A percentile compares a stretch with the other conserved stretches of the same genome.
phyloP scores from a whole-genome alignment of 2,797 vertebrate species.

The Sebastolobus alascanus region DNA sequence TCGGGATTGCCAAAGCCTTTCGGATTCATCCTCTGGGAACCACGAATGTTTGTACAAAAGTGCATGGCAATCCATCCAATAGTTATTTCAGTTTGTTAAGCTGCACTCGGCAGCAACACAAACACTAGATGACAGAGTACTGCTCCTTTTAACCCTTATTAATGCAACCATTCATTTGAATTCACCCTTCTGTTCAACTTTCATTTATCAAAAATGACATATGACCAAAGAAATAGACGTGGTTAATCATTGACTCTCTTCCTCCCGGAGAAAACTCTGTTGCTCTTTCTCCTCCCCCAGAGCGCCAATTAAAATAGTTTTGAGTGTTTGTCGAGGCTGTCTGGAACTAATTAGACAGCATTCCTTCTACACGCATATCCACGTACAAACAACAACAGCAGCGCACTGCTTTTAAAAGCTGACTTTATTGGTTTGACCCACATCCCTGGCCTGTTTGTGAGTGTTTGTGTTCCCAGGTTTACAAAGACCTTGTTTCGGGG shows the following conservation, averaged over 20 bases:
- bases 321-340: constrained; percentile 16
- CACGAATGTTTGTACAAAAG: not conserved
- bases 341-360: constrained; percentile 73
- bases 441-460: not conserved
- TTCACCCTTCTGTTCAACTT: not conserved
- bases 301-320: constrained; percentile 49
- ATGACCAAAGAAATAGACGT: not conserved
- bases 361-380: constrained; percentile 29
- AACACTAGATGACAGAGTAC: constrained; percentile 5
- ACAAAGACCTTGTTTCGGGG: constrained; percentile 34
- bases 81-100: not conserved
- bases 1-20: not conserved
- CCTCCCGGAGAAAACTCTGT: not conserved
- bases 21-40: not conserved
- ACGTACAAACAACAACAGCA: not conserved
- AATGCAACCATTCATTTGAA: not conserved
- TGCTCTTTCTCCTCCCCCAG: not conserved
- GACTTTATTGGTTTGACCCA: constrained; percentile 40
- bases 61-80: not conserved
- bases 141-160: not conserved
- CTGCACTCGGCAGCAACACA: not conserved
- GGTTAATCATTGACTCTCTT: constrained; percentile 11
- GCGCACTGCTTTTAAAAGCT: constrained; percentile 9
- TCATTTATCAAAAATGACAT: constrained; percentile 30
- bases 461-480: constrained; percentile 27